Evolutionary conservation across 2,113 vertebrate species (phyloP), one percentile per base, ranked within the genome.

Genomic region (Sphyrna mokarran): DNA sequence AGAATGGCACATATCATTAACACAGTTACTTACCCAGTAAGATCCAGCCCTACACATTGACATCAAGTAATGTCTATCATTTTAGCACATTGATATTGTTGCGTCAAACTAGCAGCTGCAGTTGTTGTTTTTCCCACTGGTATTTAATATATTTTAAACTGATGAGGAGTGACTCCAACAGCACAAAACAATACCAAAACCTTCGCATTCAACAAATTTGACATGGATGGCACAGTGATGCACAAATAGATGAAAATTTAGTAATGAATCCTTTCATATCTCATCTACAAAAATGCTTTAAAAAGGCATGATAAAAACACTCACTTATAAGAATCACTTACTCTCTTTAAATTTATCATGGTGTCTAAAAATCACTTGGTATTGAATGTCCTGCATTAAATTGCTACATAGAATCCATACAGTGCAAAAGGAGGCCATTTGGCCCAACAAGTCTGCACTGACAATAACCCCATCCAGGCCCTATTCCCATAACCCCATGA

Each of bases 101-200:
- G 29, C 29, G 54, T 87, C 22, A 89, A 89, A 61, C 26, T 33
- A 89, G 48, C 26, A 61, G 86, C 23, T 33, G 54, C 23, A 29
- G 48, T 29, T 29, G 29, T 14, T 33, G 48, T n/a, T 61, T 26
- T 89, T 89, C 48, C 2, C 86, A 58, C 22, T 89, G 54, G 23
- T 89, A 66, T 33, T 93, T 93, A 93, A 66, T 37, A 22, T 66
- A 37, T 93, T 80, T 91, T 93, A 66, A 68, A 66, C 89, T 66
- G 33, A 37, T n/a, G 33, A 20, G 2, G 58, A 93, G 63, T 37
- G 33, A 10, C 61, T 66, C 61, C 66, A 93, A 18, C 89, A 93
- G 37, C 61, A 93, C 61, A 68, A 93, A 93, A 20, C 61, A 90
- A 90, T 33, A 61, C 48, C 29, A 93, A 66, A 93, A 68, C 8